Evolutionary conservation across 1,140 invertebrate species (phyloP).

Genomic region (Hylaeus anthracinus): DNA sequence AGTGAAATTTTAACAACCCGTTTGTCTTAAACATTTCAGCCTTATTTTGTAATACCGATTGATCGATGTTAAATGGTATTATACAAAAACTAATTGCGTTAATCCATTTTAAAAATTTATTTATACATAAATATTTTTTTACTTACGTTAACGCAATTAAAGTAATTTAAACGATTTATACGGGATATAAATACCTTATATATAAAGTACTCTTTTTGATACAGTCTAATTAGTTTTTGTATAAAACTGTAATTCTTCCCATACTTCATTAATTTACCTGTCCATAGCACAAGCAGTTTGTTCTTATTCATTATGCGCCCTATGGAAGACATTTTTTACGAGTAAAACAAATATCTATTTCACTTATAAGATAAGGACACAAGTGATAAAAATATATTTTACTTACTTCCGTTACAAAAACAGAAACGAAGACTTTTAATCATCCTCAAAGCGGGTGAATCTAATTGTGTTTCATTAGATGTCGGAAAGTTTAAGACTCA

Average conservation of each 20-base stretch:
- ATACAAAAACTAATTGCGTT: conserved; percentile 38
- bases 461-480: conserved; percentile 26
- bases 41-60: conserved; percentile 17
- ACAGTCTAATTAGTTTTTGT: conserved; percentile 45
- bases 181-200: not conserved
- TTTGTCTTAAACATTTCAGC: conserved; percentile 17
- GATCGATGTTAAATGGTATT: conserved; percentile 7
- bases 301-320: conserved; percentile 30
- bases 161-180: conserved; percentile 3
- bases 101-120: conserved; percentile 5
- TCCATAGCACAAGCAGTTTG: conserved; percentile 76
- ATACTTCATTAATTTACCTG: conserved; percentile 69
- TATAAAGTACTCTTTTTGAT: conserved; percentile 46
- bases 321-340: conserved; percentile 5
- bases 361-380: conserved; percentile 38
- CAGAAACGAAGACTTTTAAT: conserved; percentile 36
- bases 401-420: conserved; percentile 45
- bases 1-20: conserved; percentile 15
- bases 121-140: conserved; percentile 25
- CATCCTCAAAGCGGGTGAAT: not conserved
- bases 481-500: conserved; percentile 10
- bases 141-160: conserved; percentile 6
- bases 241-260: conserved; percentile 55
- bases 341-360: conserved; percentile 16
- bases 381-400: conserved; percentile 54